phyloP scores from a whole-genome alignment of 1,140 invertebrate species.

The Eriosoma lanigerum region DNA sequence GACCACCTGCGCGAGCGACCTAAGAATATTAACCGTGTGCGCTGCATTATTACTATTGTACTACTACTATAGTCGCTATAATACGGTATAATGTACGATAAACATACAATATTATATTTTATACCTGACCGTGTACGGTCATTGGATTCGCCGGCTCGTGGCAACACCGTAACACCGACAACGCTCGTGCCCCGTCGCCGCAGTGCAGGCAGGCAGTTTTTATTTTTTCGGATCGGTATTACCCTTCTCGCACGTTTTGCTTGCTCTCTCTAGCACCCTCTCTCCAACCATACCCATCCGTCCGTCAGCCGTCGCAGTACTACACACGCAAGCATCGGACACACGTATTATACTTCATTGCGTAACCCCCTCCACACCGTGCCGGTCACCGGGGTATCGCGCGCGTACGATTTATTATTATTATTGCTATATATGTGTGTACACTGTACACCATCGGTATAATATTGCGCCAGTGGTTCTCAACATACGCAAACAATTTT shows the following conservation, averaged over 20 bases:
- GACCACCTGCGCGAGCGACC: conserved; percentile 28
- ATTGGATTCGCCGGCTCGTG: conserved; percentile 28
- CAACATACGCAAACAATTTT: background rate
- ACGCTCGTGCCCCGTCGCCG: conserved; percentile 16
- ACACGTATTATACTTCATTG: conserved; percentile 21
- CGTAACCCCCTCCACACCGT: conserved; percentile 14
- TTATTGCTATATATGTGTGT: background rate
- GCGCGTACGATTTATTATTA: conserved; percentile 37
- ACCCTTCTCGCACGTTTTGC: background rate
- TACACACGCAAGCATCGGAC: background rate
- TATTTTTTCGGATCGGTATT: conserved; percentile 31
- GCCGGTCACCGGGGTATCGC: conserved; percentile 4
- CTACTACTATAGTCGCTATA: background rate
- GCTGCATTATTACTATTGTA: background rate
- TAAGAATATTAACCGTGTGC: conserved; percentile 17
- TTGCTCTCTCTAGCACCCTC: background rate
- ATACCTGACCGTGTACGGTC: background rate
- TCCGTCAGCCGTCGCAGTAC: background rate
- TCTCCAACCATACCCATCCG: background rate
- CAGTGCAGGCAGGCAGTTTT: conserved; percentile 38
- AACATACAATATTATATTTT: background rate
- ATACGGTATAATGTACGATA: background rate
- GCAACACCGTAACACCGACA: conserved; percentile 22
- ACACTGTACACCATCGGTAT: background rate
- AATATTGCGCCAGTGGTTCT: conserved; percentile 35